phyloP scores from a whole-genome alignment of 2,888 invertebrate species.

The Tiliacea citrago region DNA sequence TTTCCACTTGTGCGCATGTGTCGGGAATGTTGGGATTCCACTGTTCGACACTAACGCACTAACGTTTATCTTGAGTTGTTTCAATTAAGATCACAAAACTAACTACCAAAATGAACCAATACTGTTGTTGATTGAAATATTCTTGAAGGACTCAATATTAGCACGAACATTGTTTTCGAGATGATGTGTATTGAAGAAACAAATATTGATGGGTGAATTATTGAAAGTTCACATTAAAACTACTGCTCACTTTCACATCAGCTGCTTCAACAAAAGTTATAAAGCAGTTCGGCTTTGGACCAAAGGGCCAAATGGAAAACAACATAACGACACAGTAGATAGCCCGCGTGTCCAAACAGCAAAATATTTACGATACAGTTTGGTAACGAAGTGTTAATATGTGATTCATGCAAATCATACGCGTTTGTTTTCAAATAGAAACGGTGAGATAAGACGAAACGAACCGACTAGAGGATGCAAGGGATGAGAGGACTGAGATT shows the following conservation, averaged over 20 bases:
- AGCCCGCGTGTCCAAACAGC: conserved; percentile 76
- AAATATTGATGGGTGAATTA: background rate
- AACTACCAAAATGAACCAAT: background rate
- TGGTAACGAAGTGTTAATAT: conserved; percentile 85
- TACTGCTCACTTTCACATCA: background rate
- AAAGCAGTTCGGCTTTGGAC: too few relatives aligned
- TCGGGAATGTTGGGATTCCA: conserved; percentile 17
- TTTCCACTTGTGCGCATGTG: conserved; percentile 64
- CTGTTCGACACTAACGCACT: conserved; percentile 16
- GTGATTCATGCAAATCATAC: conserved; percentile 84
- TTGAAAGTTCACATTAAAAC: background rate
- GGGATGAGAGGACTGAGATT: conserved; percentile 9
- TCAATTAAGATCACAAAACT: background rate
- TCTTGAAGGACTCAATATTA: background rate
- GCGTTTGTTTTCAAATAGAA: conserved; percentile 83
- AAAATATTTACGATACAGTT: conserved; percentile 85
- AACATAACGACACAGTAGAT: conserved; percentile 49
- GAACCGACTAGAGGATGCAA: conserved; percentile 8
- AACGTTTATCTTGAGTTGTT: background rate
- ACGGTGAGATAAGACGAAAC: conserved; percentile 67
- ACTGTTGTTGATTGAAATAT: background rate
- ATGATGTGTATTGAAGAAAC: background rate
- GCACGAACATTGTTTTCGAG: background rate
- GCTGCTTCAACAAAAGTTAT: background rate
- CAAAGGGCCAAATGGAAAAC: conserved; percentile 47